A percentile compares a stretch with the other conserved stretches of the same genome.
These are phyloP conservation scores for Orius laevigatus DNA, from an alignment of 1,140 invertebrate genomes.

Conservation along the genomic window DNA sequence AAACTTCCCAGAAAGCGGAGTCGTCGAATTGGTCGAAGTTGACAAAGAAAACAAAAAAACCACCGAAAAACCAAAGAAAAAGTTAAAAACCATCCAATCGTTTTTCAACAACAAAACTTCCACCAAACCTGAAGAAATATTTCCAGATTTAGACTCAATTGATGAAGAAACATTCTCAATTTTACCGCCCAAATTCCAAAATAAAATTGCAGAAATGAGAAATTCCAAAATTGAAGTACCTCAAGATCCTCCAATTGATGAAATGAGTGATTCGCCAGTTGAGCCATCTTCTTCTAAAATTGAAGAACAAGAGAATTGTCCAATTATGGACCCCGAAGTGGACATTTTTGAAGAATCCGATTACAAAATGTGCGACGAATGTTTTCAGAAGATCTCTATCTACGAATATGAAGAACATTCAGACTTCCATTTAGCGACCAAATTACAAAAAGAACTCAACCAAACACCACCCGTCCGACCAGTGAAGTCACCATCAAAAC, in stretches of 20 bases:
- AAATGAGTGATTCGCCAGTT: not conserved
- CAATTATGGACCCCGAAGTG: not conserved
- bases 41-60: conserved; percentile 1
- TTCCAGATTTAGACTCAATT: conserved; percentile 18
- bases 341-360: not conserved
- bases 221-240: not conserved
- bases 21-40: not conserved
- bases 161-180: conserved; percentile 14
- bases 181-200: conserved; percentile 9
- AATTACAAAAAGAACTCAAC: conserved; percentile 18
- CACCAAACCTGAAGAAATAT: conserved; percentile 16
- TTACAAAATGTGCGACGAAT: conserved; percentile 14
- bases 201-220: conserved; percentile 12
- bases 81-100: conserved; percentile 9
- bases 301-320: not conserved
- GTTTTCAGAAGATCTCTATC: conserved; percentile 14
- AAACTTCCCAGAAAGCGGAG: not conserved
- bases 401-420: conserved; percentile 18
- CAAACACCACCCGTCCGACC: not conserved
- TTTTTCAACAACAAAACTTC: not conserved
- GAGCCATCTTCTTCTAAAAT: not conserved
- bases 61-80: not conserved
- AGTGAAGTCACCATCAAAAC: not conserved
- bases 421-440: conserved; percentile 20
- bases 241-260: not conserved